Evolutionary conservation across 30 jellyfish, hydroid and myxozoan genomes (phyloP).

Genomic region (Catostylus mosaicus): DNA sequence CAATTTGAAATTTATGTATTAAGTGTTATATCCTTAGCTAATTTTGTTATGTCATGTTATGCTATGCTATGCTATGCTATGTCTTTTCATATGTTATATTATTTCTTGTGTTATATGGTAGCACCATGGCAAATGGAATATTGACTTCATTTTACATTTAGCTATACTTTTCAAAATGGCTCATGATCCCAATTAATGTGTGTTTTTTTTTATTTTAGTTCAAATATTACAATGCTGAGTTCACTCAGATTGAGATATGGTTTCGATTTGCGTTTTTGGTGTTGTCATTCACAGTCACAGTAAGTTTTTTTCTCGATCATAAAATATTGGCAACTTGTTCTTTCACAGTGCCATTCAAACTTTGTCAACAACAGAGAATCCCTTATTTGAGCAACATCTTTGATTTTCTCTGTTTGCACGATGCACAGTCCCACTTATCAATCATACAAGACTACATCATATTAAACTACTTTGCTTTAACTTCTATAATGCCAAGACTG

Average conservation of each 20-base stretch:
- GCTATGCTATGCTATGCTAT: neutral
- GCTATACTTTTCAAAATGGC: neutral
- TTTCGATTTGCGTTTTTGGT: constrained; percentile 97
- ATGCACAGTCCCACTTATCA: too few relatives aligned
- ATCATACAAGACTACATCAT: too few relatives aligned
- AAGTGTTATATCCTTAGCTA: neutral
- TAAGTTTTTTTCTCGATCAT: constrained; percentile 34
- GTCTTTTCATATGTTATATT: neutral
- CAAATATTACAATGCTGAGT: constrained; percentile 90
- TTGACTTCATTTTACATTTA: too few relatives aligned
- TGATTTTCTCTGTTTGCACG: too few relatives aligned
- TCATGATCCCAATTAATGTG: neutral
- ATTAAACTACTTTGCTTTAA: too few relatives aligned
- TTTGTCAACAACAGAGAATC: too few relatives aligned
- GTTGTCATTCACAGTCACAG: constrained; percentile 96
- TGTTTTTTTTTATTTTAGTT: constrained; percentile 57
- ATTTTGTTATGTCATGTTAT: neutral
- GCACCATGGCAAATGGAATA: too few relatives aligned
- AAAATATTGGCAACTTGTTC: too few relatives aligned
- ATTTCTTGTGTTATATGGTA: too few relatives aligned
- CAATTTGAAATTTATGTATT: neutral
- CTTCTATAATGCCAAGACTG: too few relatives aligned
- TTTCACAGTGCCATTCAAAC: too few relatives aligned
- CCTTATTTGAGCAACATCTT: too few relatives aligned
- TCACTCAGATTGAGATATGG: constrained; percentile 99